These are phyloP conservation scores for Ceuthmochares aereus DNA, from an alignment of 2,113 vertebrate genomes.

Conservation along the genomic window DNA sequence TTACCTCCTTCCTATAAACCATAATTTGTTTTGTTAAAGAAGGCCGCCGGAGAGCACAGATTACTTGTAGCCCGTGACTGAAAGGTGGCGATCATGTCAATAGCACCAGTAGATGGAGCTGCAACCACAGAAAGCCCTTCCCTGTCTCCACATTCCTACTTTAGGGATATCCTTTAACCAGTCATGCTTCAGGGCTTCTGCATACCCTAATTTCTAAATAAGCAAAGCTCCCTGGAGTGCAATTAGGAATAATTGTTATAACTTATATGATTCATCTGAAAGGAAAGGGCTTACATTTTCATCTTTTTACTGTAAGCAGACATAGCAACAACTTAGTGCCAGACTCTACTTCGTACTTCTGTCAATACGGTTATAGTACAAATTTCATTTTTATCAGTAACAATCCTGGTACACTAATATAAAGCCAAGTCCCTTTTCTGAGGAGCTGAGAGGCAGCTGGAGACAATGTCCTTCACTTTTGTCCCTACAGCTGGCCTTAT, in stretches of 20 bases:
- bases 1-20: background rate
- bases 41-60: background rate
- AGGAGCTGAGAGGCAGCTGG: background rate
- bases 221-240: background rate
- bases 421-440: background rate
- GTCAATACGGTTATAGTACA: background rate
- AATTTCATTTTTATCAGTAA: background rate
- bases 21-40: background rate
- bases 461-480: background rate
- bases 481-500: background rate
- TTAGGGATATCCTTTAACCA: background rate
- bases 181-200: accelerated
- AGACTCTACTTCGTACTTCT: background rate
- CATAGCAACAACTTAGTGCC: background rate
- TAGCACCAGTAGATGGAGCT: conserved; percentile 41
- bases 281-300: background rate
- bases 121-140: background rate
- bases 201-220: accelerated
- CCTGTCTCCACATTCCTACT: too few relatives aligned
- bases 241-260: accelerated
- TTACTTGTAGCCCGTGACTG: background rate
- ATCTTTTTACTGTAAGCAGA: background rate
- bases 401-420: background rate
- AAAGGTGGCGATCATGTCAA: background rate
- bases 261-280: background rate